Base-by-base conservation (phyloP, 2,888 invertebrate species). In the Podotricha telesiphe region DNA sequence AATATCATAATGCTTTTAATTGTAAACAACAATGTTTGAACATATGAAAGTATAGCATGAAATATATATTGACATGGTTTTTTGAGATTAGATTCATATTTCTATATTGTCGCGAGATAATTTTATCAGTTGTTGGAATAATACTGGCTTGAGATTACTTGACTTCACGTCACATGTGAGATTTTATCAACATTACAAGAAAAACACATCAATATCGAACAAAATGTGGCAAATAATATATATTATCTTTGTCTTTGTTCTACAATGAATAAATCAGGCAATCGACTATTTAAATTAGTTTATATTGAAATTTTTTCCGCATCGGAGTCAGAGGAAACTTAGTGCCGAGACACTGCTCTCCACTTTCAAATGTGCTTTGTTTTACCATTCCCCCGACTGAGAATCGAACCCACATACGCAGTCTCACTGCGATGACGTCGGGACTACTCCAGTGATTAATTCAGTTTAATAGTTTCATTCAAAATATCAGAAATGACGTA, bases 401-500 rank as follows among this genome's bases (percentile, higher is more conserved):
- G 28, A 28, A 28, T 28, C 28, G 6, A 28, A 28, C 28, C 28
- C 28, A 28, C 28, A 28, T n/a, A n/a, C n/a, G n/a, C n/a, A n/a
- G n/a, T n/a, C n/a, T n/a, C n/a, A 28, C 28, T 28, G 6, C 6
- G 28, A 28, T 28, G 28, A n/a, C n/a, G n/a, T n/a, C n/a, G n/a
- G n/a, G n/a, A n/a, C n/a, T n/a, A n/a, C n/a, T n/a, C n/a, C n/a
- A n/a, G n/a, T n/a, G n/a, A n/a, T n/a, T n/a, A n/a, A n/a, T n/a
- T n/a, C n/a, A n/a, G n/a, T n/a, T n/a, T n/a, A n/a, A n/a, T n/a
- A n/a, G n/a, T n/a, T n/a, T n/a, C n/a, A n/a, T n/a, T 37, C 10
- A 42, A 42, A 13, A 42, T 13, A 61, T 56, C 59, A 20, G 8
- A 65, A 58, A n/a, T 50, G n/a, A 55, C 94, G 91, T 79, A 96